phyloP scores from a whole-genome alignment of 2,888 invertebrate genomes.

The Tryphoninae sp. region DNA sequence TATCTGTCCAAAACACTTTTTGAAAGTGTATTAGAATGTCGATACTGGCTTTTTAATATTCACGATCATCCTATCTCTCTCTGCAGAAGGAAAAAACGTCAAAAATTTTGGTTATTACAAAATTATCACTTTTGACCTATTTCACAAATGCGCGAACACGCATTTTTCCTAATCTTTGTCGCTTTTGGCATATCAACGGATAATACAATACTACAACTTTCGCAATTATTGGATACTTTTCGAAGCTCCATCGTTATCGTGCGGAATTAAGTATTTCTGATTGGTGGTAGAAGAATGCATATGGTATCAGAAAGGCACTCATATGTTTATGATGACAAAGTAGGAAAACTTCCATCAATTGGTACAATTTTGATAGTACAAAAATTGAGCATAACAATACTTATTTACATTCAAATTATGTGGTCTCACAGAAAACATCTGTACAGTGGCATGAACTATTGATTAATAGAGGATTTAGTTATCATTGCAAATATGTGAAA shows the following conservation, averaged over 20 bases:
- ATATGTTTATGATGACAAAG: not conserved
- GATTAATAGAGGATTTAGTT: too few relatives aligned
- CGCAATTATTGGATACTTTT: not conserved
- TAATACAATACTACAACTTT: not conserved
- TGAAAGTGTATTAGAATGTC: constrained; percentile 27
- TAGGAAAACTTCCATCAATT: not conserved
- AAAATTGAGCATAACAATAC: not conserved
- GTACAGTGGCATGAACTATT: too few relatives aligned
- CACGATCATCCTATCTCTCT: constrained; percentile 16
- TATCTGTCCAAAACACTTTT: constrained; percentile 43
- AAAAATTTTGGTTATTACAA: not conserved
- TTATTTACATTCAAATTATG: not conserved
- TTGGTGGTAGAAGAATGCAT: not conserved
- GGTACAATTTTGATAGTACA: not conserved
- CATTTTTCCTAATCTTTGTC: constrained; percentile 27
- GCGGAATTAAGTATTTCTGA: not conserved
- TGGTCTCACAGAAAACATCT: too few relatives aligned
- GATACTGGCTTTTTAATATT: constrained; percentile 28
- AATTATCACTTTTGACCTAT: constrained; percentile 38
- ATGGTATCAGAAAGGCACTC: too few relatives aligned
- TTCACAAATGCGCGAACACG: constrained; percentile 24
- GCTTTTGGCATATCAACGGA: constrained; percentile 39
- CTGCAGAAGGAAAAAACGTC: constrained; percentile 10
- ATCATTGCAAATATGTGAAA: too few relatives aligned
- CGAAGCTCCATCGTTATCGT: not conserved